Conservation (phyloP, 2,113 vertebrate species). For the Acinonyx jubatus region DNA sequence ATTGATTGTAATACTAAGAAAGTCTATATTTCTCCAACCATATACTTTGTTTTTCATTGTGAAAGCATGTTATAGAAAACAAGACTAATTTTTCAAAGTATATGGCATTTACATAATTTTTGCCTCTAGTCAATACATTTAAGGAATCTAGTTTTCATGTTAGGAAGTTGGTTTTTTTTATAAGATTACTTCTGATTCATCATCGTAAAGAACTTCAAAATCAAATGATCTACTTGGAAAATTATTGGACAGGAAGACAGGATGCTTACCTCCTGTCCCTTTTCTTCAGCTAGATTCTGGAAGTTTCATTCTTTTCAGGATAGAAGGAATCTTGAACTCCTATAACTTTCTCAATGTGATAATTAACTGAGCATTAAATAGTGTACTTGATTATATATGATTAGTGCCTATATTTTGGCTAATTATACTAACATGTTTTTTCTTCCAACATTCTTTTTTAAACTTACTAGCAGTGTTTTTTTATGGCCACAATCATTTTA, state of each 20-base stretch:
- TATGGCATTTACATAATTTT: neutral
- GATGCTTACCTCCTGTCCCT: neutral
- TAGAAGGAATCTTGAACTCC: neutral
- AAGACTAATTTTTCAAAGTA: neutral
- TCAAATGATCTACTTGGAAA: neutral
- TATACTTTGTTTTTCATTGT: neutral
- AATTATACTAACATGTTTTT: neutral
- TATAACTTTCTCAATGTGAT: neutral
- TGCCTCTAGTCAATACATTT: neutral
- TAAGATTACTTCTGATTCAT: neutral
- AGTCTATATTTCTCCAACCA: neutral
- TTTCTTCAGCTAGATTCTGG: neutral
- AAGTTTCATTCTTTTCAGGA: neutral
- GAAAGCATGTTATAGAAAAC: neutral
- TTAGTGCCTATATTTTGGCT: neutral
- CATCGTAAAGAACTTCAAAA: neutral
- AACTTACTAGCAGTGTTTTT: neutral
- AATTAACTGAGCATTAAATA: neutral
- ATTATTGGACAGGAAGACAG: neutral
- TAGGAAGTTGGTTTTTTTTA: neutral
- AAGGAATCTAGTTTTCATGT: neutral
- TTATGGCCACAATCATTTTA: neutral
- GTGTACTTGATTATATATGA: neutral
- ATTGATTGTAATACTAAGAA: neutral
- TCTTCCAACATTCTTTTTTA: neutral